These are phyloP conservation scores for Lasius fuliginosus DNA, from an alignment of 2,888 invertebrate species.

Conservation along the genomic window DNA sequence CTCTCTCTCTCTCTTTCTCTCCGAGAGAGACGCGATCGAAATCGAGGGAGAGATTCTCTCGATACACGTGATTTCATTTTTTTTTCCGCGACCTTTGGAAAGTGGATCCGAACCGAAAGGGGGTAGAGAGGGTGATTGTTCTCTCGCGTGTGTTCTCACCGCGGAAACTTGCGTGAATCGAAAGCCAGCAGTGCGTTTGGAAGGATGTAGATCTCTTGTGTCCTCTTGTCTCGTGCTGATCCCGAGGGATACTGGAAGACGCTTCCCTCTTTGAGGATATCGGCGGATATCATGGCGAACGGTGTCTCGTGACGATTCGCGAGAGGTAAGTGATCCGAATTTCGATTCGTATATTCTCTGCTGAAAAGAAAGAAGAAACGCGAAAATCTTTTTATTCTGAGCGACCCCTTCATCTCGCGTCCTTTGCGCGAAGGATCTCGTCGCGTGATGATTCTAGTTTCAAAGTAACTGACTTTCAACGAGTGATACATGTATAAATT, in stretches of 20 bases:
- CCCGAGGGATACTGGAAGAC: slow-evolving; percentile 49
- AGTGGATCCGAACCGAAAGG: background rate
- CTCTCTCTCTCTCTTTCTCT: background rate
- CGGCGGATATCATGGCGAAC: slow-evolving; percentile 33
- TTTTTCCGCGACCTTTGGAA: background rate
- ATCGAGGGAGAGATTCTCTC: slow-evolving; percentile 1
- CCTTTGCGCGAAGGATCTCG: background rate
- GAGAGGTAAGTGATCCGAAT: slow-evolving; percentile 36
- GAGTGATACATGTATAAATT: background rate
- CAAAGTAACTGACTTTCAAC: no score
- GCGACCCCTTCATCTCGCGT: background rate
- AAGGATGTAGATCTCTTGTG: slow-evolving; percentile 46
- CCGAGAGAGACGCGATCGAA: background rate
- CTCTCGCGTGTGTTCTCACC: slow-evolving; percentile 46
- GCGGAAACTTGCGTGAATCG: slow-evolving; percentile 32
- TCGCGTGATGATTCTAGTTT: background rate
- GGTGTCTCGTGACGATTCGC: slow-evolving; percentile 40
- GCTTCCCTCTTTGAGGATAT: slow-evolving; percentile 31
- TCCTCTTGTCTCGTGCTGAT: slow-evolving; percentile 34
- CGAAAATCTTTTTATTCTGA: background rate
- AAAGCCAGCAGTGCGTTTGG: slow-evolving; percentile 42
- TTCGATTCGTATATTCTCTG: no score
- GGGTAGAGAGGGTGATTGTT: slow-evolving; percentile 10
- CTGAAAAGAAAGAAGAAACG: background rate
- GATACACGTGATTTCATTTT: slow-evolving; percentile 20